Conservation (phyloP, 2,797 vertebrate species). For the Peromyscus melanophrys region DNA sequence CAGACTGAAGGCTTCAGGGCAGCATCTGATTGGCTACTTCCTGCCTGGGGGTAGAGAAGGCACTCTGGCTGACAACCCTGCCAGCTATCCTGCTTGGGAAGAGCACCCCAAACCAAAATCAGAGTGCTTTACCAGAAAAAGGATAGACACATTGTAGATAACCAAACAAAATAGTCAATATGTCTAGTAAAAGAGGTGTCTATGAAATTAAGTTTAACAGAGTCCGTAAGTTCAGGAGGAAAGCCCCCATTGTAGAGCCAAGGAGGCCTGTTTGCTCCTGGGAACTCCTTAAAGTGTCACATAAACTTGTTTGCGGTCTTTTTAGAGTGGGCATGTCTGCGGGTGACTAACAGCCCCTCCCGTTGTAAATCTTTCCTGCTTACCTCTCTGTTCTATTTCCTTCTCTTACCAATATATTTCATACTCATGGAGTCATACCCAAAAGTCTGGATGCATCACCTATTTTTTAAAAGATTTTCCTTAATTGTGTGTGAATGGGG, state of each 20-base stretch:
- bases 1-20: not conserved
- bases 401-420: conserved; percentile 17
- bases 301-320: not conserved
- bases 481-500: not conserved
- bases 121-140: not conserved
- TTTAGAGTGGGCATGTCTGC: not conserved
- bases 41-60: not conserved
- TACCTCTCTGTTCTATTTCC: not conserved
- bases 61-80: not conserved
- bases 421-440: not conserved
- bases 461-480: not conserved
- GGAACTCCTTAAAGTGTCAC: not conserved
- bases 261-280: not conserved
- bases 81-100: not conserved
- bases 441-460: not conserved
- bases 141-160: not conserved
- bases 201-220: conserved; percentile 8
- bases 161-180: not conserved
- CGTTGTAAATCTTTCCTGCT: not conserved
- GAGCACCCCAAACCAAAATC: not conserved
- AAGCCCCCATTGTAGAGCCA: not conserved
- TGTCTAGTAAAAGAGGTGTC: not conserved
- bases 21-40: not conserved
- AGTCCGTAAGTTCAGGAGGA: not conserved
- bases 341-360: conserved; percentile 21